phyloP scores from a whole-genome alignment of 1,140 invertebrate species.

The Rhopalosiphum maidis region DNA sequence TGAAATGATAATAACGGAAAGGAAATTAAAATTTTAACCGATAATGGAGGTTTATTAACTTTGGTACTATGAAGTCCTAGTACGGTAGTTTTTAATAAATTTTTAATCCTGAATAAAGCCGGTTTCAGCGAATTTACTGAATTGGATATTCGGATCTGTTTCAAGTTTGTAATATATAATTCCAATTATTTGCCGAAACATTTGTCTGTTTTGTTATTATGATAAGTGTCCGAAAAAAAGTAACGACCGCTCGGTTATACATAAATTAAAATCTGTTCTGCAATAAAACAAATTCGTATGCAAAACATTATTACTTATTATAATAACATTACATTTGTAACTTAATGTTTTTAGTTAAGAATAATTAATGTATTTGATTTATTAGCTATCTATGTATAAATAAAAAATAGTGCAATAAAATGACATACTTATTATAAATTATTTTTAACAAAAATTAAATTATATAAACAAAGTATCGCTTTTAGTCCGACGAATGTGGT shows the following conservation, averaged over 20 bases:
- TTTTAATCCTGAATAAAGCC: no score
- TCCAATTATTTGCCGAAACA: not conserved
- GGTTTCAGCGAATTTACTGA: no score
- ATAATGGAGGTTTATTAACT: no score
- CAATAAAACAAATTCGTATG: not conserved
- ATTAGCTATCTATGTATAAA: not conserved
- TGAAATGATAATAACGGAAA: no score
- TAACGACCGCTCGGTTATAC: not conserved
- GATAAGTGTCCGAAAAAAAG: not conserved
- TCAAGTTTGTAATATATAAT: not conserved
- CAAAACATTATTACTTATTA: not conserved
- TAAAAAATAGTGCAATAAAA: not conserved
- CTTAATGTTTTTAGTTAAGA: not conserved
- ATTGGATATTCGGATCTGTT: no score
- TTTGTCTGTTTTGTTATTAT: not conserved
- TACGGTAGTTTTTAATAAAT: no score
- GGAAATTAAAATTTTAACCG: no score
- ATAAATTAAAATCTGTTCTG: not conserved
- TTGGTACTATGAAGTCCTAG: no score
- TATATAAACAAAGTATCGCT: not conserved
- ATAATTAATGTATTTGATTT: not conserved
- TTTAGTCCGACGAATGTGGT: not conserved
- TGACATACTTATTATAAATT: not conserved
- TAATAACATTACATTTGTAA: not conserved
- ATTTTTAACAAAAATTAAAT: not conserved